These are phyloP conservation scores for Chaetodon auriga DNA, from an alignment of 2,113 vertebrate genomes.

Conservation along the genomic window DNA sequence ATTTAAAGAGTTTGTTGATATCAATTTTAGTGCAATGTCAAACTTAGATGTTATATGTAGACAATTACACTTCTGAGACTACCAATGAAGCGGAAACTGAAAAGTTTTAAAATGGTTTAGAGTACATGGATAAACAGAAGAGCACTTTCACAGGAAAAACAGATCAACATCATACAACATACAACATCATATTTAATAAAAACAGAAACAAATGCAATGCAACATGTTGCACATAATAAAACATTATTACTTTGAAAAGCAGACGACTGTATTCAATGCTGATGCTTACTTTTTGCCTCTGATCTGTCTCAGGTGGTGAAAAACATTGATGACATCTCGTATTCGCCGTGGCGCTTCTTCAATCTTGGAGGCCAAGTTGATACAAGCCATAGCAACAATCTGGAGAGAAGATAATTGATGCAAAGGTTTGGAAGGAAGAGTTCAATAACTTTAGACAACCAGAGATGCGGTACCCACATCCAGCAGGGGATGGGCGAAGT, in stretches of 20 bases:
- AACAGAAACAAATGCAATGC: conserved; percentile 17
- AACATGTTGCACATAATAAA: conserved; percentile 1
- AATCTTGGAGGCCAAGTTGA: conserved; percentile 98
- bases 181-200: conserved; percentile 26
- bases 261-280: neutral
- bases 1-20: conserved; percentile 25
- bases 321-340: conserved; percentile 99
- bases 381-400: conserved; percentile 99
- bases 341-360: conserved; percentile 97
- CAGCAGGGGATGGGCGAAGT: neutral
- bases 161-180: conserved; percentile 56
- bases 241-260: neutral
- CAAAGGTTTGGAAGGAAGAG: conserved; percentile 35
- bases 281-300: conserved; percentile 96
- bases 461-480: neutral
- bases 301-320: conserved; percentile 94
- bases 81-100: conserved; percentile 85
- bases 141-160: conserved; percentile 76
- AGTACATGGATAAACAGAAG: conserved; percentile 82
- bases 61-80: conserved; percentile 78
- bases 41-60: conserved; percentile 67
- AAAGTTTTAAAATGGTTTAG: conserved; percentile 86
- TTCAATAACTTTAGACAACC: neutral
- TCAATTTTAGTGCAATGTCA: conserved; percentile 56
- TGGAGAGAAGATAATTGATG: conserved; percentile 71